Percentiles rank a stretch among this genome's conserved stretches.
These are phyloP conservation scores for Sprattus sprattus DNA, from an alignment of 2,113 vertebrate genomes.

Conservation along the genomic window DNA sequence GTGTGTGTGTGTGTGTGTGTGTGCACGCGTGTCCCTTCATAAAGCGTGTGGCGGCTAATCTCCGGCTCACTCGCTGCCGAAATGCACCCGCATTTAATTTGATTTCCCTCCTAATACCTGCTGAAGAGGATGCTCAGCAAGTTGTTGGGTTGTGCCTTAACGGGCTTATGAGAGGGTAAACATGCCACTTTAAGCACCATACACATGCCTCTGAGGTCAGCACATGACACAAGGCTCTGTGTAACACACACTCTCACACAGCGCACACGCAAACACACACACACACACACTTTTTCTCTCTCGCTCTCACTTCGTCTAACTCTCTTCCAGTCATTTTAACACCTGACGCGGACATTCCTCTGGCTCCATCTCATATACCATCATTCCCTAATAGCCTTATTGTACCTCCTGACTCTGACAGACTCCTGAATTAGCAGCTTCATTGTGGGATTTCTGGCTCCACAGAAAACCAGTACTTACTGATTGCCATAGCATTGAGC, in stretches of 20 bases:
- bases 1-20: not conserved
- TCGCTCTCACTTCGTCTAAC: not conserved
- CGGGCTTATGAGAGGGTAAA: slow-evolving; percentile 37
- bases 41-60: slow-evolving; percentile 39
- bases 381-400: not conserved
- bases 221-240: not conserved
- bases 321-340: slow-evolving; percentile 26
- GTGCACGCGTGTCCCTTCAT: not conserved
- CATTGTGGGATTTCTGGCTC: not conserved
- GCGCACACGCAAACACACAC: not conserved
- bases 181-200: slow-evolving; percentile 41
- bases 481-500: not conserved
- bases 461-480: not conserved
- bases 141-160: slow-evolving; percentile 42
- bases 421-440: not conserved
- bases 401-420: not conserved
- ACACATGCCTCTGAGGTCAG: not conserved
- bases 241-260: not conserved
- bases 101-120: slow-evolving; percentile 42
- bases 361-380: not conserved
- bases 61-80: slow-evolving; percentile 33
- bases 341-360: slow-evolving; percentile 13
- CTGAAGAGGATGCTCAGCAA: slow-evolving; percentile 46
- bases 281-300: not conserved
- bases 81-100: slow-evolving; percentile 54